These are phyloP conservation scores for Charina bottae DNA, from an alignment of 2,113 vertebrate species.

Conservation along the genomic window DNA sequence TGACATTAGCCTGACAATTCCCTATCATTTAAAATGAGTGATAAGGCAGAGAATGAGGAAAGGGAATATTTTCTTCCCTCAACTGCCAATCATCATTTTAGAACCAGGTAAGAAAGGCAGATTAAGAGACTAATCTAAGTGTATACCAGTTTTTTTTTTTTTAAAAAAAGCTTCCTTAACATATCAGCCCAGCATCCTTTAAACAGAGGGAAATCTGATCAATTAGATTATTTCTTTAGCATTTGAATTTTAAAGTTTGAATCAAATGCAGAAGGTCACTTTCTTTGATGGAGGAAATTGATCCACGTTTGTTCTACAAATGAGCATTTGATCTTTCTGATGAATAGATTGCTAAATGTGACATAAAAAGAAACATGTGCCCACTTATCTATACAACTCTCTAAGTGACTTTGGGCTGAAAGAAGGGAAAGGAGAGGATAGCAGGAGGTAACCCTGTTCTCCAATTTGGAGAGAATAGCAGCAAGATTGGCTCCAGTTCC, in stretches of 20 bases:
- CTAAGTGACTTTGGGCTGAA: not conserved
- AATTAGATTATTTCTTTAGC: not conserved
- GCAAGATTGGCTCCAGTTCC: not conserved
- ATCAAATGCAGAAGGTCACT: not conserved
- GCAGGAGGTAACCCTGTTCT: not conserved
- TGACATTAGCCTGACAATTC: conserved; percentile 27
- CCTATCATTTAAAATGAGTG: conserved; percentile 42
- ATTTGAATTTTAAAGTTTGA: not conserved
- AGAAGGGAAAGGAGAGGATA: not conserved
- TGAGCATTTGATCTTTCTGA: not conserved
- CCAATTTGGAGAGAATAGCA: not conserved
- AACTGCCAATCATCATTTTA: conserved; percentile 35
- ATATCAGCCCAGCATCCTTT: not conserved
- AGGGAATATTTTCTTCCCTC: conserved; percentile 35
- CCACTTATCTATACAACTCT: not conserved
- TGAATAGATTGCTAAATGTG: not conserved
- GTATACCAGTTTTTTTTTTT: not conserved
- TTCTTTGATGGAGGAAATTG: not conserved
- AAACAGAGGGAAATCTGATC: not conserved
- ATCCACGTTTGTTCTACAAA: not conserved
- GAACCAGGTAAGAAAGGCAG: not conserved
- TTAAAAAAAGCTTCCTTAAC: not conserved
- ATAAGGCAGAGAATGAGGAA: conserved; percentile 30
- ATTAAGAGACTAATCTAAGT: not conserved
- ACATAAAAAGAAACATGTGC: not conserved